A percentile compares a stretch with the other conserved stretches of the same genome.
These are phyloP conservation scores for Cricetomys ansorgei DNA, from an alignment of 2,113 vertebrate species.

Conservation along the genomic window DNA sequence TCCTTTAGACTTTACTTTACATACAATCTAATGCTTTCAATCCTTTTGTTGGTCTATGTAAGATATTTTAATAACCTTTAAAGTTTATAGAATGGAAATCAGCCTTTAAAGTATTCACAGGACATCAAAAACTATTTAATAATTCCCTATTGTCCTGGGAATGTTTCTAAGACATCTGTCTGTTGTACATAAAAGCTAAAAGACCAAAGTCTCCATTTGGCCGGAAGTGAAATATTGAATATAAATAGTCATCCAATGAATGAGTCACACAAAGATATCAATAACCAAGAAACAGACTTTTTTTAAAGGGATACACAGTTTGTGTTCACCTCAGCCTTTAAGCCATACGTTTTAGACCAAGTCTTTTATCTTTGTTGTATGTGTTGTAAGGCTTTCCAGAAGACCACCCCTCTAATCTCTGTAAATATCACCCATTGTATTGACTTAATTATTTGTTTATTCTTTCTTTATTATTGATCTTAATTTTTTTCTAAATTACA, in stretches of 20 bases:
- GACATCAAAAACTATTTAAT: slow-evolving; percentile 78
- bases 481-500: slow-evolving; percentile 35
- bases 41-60: slow-evolving; percentile 54
- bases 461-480: slow-evolving; percentile 31
- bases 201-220: slow-evolving; percentile 55
- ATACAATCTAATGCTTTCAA: slow-evolving; percentile 45
- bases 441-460: not conserved
- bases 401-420: slow-evolving; percentile 15
- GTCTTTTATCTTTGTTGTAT: not conserved
- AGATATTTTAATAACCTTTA: slow-evolving; percentile 72
- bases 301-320: not conserved
- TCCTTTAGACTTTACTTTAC: slow-evolving; percentile 7
- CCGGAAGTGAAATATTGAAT: slow-evolving; percentile 25
- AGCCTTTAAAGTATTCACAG: slow-evolving; percentile 68
- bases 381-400: not conserved
- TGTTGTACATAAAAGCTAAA: slow-evolving; percentile 65
- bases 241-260: slow-evolving; percentile 52
- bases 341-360: not conserved
- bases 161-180: slow-evolving; percentile 62
- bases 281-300: slow-evolving; percentile 10
- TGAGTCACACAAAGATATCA: slow-evolving; percentile 41
- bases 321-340: not conserved
- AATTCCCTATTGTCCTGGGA: slow-evolving; percentile 57
- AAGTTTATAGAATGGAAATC: slow-evolving; percentile 42
- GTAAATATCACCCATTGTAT: not conserved